Evolutionary conservation across 2,797 vertebrate genomes (phyloP).

Genomic region (Hybognathus amarus): DNA sequence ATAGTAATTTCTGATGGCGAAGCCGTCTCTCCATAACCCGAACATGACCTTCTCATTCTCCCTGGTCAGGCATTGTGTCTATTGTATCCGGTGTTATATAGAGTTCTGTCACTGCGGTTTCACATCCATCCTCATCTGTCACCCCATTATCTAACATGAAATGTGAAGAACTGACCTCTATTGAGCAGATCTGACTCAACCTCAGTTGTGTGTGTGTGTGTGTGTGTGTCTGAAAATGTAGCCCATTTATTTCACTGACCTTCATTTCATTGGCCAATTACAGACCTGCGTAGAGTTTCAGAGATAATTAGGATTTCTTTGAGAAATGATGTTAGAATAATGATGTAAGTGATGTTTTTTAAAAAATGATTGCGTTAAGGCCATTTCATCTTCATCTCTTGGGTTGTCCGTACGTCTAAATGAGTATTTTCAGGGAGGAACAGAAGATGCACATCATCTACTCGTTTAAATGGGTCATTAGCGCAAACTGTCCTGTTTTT

Average conservation of each 20-base stretch:
- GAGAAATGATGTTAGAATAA: neutral
- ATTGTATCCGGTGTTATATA: neutral
- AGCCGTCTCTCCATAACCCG: neutral
- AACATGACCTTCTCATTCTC: neutral
- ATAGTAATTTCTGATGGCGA: neutral
- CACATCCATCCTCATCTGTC: neutral
- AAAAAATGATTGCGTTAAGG: neutral
- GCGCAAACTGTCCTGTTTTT: neutral
- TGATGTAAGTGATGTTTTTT: neutral
- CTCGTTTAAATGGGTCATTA: neutral
- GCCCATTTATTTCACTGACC: conserved; percentile 12
- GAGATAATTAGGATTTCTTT: neutral
- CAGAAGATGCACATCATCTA: neutral
- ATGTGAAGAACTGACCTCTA: neutral
- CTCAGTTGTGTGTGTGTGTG: too few species aligned
- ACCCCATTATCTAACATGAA: neutral
- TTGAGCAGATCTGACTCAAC: conserved; percentile 5
- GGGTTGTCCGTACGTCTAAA: neutral
- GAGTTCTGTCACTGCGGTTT: neutral
- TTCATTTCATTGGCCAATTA: neutral
- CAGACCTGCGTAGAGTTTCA: neutral
- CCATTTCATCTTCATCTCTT: neutral
- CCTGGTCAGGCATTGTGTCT: neutral
- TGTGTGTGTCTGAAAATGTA: neutral
- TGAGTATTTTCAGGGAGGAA: neutral